These are phyloP conservation scores for Popillia japonica DNA, from an alignment of 1,140 invertebrate genomes.

Conservation along the genomic window DNA sequence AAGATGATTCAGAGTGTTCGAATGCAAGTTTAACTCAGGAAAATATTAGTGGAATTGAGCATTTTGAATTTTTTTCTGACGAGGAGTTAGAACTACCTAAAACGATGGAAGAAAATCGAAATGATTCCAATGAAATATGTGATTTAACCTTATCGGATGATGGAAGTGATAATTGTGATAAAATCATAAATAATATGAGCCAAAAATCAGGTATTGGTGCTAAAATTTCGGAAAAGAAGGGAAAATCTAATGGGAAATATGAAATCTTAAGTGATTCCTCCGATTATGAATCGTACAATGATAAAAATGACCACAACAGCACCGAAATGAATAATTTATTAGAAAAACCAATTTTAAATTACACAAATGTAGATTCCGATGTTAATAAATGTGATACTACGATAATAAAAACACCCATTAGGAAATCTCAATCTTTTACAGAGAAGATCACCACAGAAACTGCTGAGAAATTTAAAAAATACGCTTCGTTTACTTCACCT, in stretches of 20 bases:
- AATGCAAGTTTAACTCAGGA: neutral
- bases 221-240: neutral
- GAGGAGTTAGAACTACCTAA: slow-evolving; percentile 12
- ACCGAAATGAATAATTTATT: neutral
- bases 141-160: slow-evolving; percentile 1
- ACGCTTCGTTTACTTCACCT: neutral
- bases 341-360: neutral
- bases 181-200: neutral
- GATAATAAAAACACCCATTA: neutral
- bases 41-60: slow-evolving; percentile 46
- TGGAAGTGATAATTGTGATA: neutral
- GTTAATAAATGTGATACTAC: neutral
- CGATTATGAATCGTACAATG: neutral
- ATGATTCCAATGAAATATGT: too few relatives aligned
- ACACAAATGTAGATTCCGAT: neutral
- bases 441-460: neutral
- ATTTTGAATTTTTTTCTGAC: slow-evolving; percentile 50
- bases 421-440: neutral
- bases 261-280: slow-evolving; percentile 3
- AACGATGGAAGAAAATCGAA: neutral
- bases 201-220: neutral
- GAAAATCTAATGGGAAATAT: neutral
- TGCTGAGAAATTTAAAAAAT: neutral
- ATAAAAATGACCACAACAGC: neutral
- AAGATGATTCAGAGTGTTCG: neutral